Base-by-base conservation (phyloP, 2,113 vertebrate genomes). In the Dendropsophus ebraccatus region DNA sequence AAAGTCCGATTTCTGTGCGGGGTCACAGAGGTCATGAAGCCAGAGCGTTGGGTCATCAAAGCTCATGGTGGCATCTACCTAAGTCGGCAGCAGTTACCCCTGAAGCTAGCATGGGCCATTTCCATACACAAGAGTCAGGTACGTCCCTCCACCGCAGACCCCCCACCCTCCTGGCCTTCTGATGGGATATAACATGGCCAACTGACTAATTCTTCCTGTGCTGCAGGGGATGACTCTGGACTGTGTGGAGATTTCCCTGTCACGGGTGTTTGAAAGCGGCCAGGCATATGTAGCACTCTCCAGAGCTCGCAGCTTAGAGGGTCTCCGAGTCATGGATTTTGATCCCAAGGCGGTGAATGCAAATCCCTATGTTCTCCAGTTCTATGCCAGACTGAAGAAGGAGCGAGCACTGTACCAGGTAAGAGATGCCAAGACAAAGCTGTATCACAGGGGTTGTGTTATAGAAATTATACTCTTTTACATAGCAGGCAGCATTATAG, bases 71-170 rank as follows among this genome's bases (percentile, higher is more conserved):
- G 97, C 49, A 84, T 94, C 83, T 92, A 96, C 75, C 89, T 99
- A 87, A 97, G 94, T 89, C 95, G 97, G 23, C 96, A 96, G 87
- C 98, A 99, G 90, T 90, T 99, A 75, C 98, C 98, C 2, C 94
- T 99, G 88, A 98, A 97, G 91, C 91, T 99, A 84, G 98, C 98
- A 82, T 99, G 98, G 97, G 97, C 97, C 35, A 96, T 99, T 88
- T 99, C 98, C 86, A 99, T 99, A 92, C 98, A 99, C 90, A 99
- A 99, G 91, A 99, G 97, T 89, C 97, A 99, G 95, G 98, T 98
- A 87, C 80, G 89, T 60, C 13, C 0, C 19, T n/a, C n/a, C n/a
- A n/a, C n/a, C n/a, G n/a, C n/a, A n/a, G n/a, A n/a, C n/a, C 74
- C 2, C 4, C n/a, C 77, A 0, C 5, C 16, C 14, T 16, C 88